Base-by-base conservation (phyloP, 2,888 invertebrate species). In the Parapristionchus giblindavisi region DNA sequence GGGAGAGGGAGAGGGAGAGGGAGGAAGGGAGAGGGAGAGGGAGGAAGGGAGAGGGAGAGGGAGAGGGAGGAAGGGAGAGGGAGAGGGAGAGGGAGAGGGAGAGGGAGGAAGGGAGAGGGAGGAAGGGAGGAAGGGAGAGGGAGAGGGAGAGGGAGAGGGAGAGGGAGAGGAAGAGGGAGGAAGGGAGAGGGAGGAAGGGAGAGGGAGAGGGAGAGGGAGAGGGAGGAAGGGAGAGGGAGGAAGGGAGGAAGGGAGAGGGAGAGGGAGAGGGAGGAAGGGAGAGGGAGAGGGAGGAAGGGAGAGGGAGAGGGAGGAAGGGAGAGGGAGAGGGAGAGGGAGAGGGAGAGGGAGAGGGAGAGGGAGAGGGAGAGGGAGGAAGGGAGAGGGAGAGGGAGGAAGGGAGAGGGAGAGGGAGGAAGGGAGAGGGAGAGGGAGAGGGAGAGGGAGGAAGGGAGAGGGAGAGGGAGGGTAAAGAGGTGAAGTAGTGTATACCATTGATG, bases 301-400 rank as follows among this genome's bases (percentile, higher is more conserved):
- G 34, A 43, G 48, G 14, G 52, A 34, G 52, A 32, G 68, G 52
- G 38, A 52, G 48, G 29, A 24, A 29, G 29, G 27, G 5, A 29
- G 6, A 54, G 11, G 24, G n/a, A 6, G 54, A 54, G 54, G n/a
- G 54, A n/a, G 56, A 54, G 54, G 24, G 54, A 54, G 54, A 54
- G 54, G 24, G 54, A 54, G 54, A 54, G 54, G n/a, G 54, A n/a
- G 56, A 56, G 56, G 24, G 56, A 56, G 56, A 56, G 56, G 24
- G 56, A 56, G 56, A 56, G 56, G 58, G n/a, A 8, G 65, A 65
- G 43, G 43, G 40, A 21, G n/a, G 65, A 65, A 11, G 24, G 65
- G 36, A 24, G 65, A 29, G 29, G 29, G 8, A 14, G 3, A 40
- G 29, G 51, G 48, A 24, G 17, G 32, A 51, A 14, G 66, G 38